Base-by-base conservation (phyloP, 2,113 vertebrate genomes). In the Lepus europaeus region DNA sequence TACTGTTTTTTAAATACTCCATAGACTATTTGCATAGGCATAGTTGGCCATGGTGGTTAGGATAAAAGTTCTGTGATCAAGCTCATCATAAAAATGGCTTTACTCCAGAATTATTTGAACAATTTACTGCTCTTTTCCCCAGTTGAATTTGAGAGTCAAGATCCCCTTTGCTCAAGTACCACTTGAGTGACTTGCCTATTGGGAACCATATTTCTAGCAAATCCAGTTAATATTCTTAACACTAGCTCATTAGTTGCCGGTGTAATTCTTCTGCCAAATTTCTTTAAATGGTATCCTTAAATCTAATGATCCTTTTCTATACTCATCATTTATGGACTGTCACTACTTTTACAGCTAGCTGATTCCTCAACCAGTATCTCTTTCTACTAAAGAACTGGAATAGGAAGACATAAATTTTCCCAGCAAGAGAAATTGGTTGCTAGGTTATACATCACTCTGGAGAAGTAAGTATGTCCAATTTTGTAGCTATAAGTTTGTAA, bases 231-330 rank as follows among this genome's bases (percentile, higher is more conserved):
- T 80, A 87, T 31, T 79, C 68, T 89, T 83, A 90, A 87, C 0
- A 39, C 23, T 56, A 56, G 29, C 2, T 14, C 68, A 23, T 68
- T 83, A 77, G 53, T 93, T n/a, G 16, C 72, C 22, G 66, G 11
- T 51, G 63, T 85, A 94, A 78, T 73, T 95, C 61, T 93, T 78
- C 95, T 93, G 68, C 68, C 74, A 68, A 88, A 80, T 90, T 93
- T 63, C 53, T 77, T 81, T 63, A 90, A 95, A 88, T 64, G 49
- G 68, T 69, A 63, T 73, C 81, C 68, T 96, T 81, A 93, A 92
- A 94, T 90, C 84, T 91, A 87, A 87, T 3, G 33, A 79, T 63
- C 23, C 63, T 92, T 70, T 64, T 89, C 88, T 81, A n/a, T 5
- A 56, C 53, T 80, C n/a, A 80, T 78, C 78, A 72, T 27, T 95